phyloP scores from a whole-genome alignment of 1,140 invertebrate genomes.

The Zaprionus ghesquierei region DNA sequence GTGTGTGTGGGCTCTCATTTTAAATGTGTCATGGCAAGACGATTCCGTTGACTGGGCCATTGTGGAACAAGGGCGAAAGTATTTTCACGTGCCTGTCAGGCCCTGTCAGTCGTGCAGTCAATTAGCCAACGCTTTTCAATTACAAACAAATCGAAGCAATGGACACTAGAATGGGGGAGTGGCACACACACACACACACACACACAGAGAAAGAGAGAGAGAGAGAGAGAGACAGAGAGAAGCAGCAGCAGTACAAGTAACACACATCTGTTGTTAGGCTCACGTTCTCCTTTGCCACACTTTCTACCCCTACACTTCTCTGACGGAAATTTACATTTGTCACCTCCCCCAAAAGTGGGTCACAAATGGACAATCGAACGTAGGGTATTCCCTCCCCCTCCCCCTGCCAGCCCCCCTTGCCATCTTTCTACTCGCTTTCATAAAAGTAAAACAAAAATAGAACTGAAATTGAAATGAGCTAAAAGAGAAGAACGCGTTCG shows the following conservation, averaged over 20 bases:
- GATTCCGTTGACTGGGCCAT: constrained; percentile 17
- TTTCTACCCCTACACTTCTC: too few species aligned
- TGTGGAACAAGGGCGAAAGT: constrained; percentile 25
- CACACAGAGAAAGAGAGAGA: not conserved
- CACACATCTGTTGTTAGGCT: not conserved
- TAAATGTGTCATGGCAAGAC: constrained; percentile 41
- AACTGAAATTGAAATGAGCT: constrained; percentile 6
- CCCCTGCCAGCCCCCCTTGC: too few species aligned
- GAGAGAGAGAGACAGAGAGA: not conserved
- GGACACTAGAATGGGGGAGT: not conserved
- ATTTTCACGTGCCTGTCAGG: constrained; percentile 46
- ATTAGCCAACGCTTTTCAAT: constrained; percentile 53
- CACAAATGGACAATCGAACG: constrained; percentile 36
- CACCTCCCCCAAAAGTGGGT: constrained; percentile 39
- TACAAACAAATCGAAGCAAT: constrained; percentile 46
- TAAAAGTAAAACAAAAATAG: constrained; percentile 1
- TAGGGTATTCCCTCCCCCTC: not conserved
- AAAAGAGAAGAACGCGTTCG: not conserved
- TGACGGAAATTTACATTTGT: constrained; percentile 42
- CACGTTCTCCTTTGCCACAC: not conserved
- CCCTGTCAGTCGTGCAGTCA: constrained; percentile 47
- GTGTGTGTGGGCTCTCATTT: constrained; percentile 2
- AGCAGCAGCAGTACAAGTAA: not conserved
- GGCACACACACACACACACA: not conserved
- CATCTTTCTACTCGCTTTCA: not conserved